Evolutionary conservation across 2,797 vertebrate species (phyloP).

Genomic region (Chiroxiphia lanceolata): DNA sequence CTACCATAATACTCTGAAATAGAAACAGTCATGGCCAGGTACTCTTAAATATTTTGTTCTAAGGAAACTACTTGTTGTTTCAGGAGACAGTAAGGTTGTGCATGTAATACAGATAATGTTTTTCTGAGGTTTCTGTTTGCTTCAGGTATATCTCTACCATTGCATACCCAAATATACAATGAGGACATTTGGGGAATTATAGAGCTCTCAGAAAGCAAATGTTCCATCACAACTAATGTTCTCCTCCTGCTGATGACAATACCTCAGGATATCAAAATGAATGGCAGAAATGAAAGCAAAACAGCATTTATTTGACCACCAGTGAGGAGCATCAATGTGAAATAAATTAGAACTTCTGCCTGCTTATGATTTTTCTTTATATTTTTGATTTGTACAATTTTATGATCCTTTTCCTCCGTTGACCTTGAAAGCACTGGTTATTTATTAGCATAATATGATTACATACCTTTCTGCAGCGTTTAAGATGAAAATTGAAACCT

Average conservation of each 20-base stretch:
- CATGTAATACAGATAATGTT: neutral
- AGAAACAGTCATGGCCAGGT: neutral
- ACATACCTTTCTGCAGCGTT: slow-evolving; percentile 46
- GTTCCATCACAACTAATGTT: neutral
- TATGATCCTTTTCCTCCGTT: slow-evolving; percentile 31
- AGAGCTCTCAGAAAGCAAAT: neutral
- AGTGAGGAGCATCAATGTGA: neutral
- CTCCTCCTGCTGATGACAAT: neutral
- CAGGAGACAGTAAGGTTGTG: neutral
- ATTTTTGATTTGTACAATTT: slow-evolving; percentile 1
- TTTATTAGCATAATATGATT: slow-evolving; percentile 67
- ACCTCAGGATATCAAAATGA: neutral
- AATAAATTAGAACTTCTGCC: slow-evolving; percentile 1
- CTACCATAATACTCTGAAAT: neutral
- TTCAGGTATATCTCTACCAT: neutral
- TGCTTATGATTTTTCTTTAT: neutral
- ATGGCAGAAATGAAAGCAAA: neutral
- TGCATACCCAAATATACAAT: neutral
- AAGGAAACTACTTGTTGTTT: neutral
- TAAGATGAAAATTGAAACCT: slow-evolving; percentile 67
- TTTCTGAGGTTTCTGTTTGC: neutral
- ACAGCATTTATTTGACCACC: neutral
- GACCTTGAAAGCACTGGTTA: slow-evolving; percentile 55
- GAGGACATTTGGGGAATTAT: neutral
- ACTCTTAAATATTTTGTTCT: neutral